These are phyloP conservation scores for Lasioglossum marginatum DNA, from an alignment of 2,888 invertebrate species.

Conservation along the genomic window DNA sequence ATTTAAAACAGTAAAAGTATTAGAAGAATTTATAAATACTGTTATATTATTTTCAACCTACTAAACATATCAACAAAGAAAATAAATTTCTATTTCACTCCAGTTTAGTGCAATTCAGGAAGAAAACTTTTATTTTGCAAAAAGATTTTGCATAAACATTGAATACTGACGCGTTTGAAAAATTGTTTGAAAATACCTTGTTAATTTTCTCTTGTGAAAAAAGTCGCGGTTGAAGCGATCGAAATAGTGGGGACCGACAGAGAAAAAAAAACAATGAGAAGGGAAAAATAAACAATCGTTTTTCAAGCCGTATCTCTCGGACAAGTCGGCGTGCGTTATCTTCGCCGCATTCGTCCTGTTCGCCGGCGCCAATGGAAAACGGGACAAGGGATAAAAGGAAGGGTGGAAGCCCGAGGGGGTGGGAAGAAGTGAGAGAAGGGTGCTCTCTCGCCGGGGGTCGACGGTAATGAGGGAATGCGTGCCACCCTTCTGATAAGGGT, in stretches of 20 bases:
- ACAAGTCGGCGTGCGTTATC: slow-evolving; percentile 68
- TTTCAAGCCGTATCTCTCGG: slow-evolving; percentile 66
- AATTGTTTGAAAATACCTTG: no score
- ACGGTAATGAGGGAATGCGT: slow-evolving; percentile 78
- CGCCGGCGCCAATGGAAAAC: slow-evolving; percentile 40
- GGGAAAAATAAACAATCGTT: slow-evolving; percentile 43
- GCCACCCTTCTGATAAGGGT: slow-evolving; percentile 75
- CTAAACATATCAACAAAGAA: no score
- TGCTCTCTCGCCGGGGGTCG: slow-evolving; percentile 53
- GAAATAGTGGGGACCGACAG: background rate
- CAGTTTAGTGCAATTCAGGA: no score
- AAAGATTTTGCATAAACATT: no score
- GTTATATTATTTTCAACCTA: no score
- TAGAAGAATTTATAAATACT: no score
- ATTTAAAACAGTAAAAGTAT: no score
- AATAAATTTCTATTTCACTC: no score
- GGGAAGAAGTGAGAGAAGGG: slow-evolving; percentile 31
- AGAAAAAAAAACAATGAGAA: background rate
- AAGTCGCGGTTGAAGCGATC: background rate
- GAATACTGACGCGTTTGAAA: no score
- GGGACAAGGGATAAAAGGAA: slow-evolving; percentile 47
- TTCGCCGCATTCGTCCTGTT: slow-evolving; percentile 61
- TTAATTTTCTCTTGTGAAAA: background rate
- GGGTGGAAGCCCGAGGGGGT: slow-evolving; percentile 25
- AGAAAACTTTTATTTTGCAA: no score